Percentiles rank a stretch among this genome's conserved stretches.
phyloP scores from a whole-genome alignment of 2,113 vertebrate species.

The Todiramphus saurophagus region DNA sequence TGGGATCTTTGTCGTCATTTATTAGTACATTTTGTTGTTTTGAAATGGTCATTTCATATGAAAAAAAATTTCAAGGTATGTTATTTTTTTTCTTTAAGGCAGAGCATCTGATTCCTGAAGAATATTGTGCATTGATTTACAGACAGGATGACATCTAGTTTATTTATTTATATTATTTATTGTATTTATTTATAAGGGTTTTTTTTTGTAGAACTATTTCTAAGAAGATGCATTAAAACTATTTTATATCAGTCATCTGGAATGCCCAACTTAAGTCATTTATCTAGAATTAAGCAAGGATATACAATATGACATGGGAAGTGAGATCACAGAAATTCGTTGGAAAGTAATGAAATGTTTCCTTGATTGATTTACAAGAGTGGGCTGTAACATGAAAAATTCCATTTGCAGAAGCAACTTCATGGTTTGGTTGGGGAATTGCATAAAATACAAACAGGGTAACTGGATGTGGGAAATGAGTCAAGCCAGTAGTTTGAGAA shows the following conservation, averaged over 20 bases:
- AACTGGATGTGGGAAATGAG: conserved; percentile 42
- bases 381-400: not conserved
- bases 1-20: not conserved
- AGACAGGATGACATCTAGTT: not conserved
- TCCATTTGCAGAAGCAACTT: conserved; percentile 1
- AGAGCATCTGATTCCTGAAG: not conserved
- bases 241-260: not conserved
- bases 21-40: not conserved
- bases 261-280: not conserved
- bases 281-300: not conserved
- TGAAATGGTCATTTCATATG: not conserved
- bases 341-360: not conserved
- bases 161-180: not conserved
- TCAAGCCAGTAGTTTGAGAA: conserved; percentile 50
- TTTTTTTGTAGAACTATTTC: not conserved
- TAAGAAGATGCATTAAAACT: not conserved
- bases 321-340: conserved; percentile 21
- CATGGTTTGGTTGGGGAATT: not conserved
- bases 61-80: not conserved
- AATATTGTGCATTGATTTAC: not conserved
- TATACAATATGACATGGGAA: not conserved
- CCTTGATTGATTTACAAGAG: not conserved
- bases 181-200: not conserved
- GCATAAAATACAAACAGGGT: not conserved
- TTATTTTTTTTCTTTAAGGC: not conserved